phyloP scores from a whole-genome alignment of 2,113 vertebrate species.

The Diadophis punctatus region DNA sequence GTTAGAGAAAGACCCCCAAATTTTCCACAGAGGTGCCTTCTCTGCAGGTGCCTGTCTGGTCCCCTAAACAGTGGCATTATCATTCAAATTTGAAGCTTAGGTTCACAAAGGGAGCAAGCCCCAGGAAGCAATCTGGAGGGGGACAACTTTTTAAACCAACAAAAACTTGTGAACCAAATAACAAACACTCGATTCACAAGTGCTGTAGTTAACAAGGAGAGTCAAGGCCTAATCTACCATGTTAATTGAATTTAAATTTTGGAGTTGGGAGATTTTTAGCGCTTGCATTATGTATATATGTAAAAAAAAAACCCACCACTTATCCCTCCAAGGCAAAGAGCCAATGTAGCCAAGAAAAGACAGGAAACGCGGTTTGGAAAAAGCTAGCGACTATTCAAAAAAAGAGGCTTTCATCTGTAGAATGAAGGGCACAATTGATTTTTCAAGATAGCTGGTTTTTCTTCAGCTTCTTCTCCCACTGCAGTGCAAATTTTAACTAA shows the following conservation, averaged over 20 bases:
- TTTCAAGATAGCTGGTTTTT: slow-evolving; percentile 31
- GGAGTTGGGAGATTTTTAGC: slow-evolving; percentile 65
- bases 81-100: slow-evolving; percentile 32
- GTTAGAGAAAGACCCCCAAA: slow-evolving; percentile 18
- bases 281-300: slow-evolving; percentile 64
- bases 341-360: slow-evolving; percentile 59
- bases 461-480: background rate
- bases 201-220: slow-evolving; percentile 50
- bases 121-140: background rate
- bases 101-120: slow-evolving; percentile 17
- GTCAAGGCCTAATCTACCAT: slow-evolving; percentile 72
- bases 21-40: slow-evolving; percentile 24
- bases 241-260: slow-evolving; percentile 71
- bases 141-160: slow-evolving; percentile 23
- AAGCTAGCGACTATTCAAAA: slow-evolving; percentile 42
- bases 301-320: slow-evolving; percentile 12
- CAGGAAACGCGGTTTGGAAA: slow-evolving; percentile 47
- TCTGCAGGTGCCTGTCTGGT: slow-evolving; percentile 13
- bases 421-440: slow-evolving; percentile 40
- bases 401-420: slow-evolving; percentile 37
- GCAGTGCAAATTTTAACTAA: slow-evolving; percentile 1
- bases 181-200: slow-evolving; percentile 54
- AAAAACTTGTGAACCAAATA: slow-evolving; percentile 41
- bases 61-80: slow-evolving; percentile 18
- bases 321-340: slow-evolving; percentile 52